Percentiles rank a stretch among this genome's conserved stretches.
phyloP scores from a whole-genome alignment of 2,888 invertebrate species.

The Tetranychus piercei region DNA sequence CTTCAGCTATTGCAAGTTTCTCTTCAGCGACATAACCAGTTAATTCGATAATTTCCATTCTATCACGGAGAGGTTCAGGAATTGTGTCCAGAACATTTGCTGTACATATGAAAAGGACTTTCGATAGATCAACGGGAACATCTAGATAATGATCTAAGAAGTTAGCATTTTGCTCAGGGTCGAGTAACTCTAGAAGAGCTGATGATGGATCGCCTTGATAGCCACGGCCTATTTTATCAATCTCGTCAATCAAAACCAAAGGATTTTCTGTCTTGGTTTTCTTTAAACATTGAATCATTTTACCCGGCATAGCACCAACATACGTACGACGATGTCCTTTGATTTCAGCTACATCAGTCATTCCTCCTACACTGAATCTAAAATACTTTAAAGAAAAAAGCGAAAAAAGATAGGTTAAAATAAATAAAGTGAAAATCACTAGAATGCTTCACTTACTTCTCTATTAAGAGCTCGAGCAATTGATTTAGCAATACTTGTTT shows the following conservation, averaged over 20 bases:
- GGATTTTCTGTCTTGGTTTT: conserved; percentile 97
- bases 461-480: conserved; percentile 85
- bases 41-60: conserved; percentile 99
- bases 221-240: conserved; percentile 50
- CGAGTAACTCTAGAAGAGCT: conserved; percentile 81
- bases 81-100: conserved; percentile 89
- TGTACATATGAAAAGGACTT: conserved; percentile 90
- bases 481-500: conserved; percentile 82
- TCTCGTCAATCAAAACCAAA: conserved; percentile 88
- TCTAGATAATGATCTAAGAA: conserved; percentile 97
- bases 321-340: conserved; percentile 93
- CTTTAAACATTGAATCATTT: conserved; percentile 94
- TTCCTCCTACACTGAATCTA: conserved; percentile 95
- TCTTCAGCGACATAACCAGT: conserved; percentile 97
- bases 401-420: neutral
- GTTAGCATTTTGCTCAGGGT: conserved; percentile 95
- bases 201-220: conserved; percentile 95
- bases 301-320: conserved; percentile 99
- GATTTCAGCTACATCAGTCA: conserved; percentile 99
- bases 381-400: conserved; percentile 45
- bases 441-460: conserved; percentile 34
- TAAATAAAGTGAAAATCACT: neutral
- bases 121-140: conserved; percentile 90
- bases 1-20: conserved; percentile 79
- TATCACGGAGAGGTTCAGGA: conserved; percentile 82